Evolutionary conservation across 2,113 vertebrate genomes (phyloP).

Genomic region (Oncorhynchus nerka): DNA sequence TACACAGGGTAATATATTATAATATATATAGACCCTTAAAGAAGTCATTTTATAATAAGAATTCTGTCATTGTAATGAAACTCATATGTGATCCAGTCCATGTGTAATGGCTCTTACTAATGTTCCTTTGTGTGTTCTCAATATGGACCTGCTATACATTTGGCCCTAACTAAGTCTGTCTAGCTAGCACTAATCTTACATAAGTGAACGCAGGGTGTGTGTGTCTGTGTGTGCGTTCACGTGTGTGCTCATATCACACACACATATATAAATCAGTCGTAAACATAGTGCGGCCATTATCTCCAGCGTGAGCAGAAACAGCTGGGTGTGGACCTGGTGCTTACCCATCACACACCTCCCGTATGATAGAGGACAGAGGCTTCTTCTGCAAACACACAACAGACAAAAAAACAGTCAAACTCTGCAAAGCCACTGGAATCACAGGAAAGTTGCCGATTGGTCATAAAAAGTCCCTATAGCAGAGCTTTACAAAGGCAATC

Average conservation of each 20-base stretch:
- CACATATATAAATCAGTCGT: background rate
- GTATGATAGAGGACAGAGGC: constrained; percentile 91
- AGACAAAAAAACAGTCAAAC: background rate
- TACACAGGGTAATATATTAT: too few relatives aligned
- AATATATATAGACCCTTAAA: too few relatives aligned
- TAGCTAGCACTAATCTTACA: background rate
- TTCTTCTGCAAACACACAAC: constrained; percentile 83
- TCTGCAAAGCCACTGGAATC: background rate
- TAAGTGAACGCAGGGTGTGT: background rate
- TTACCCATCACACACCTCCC: constrained; percentile 98
- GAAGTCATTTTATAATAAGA: too few relatives aligned
- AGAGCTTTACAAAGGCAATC: background rate
- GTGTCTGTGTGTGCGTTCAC: background rate
- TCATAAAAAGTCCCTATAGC: background rate
- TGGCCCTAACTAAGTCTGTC: background rate
- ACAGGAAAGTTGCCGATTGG: background rate
- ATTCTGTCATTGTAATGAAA: too few relatives aligned
- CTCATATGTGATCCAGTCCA: too few relatives aligned
- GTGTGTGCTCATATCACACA: background rate
- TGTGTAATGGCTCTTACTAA: background rate
- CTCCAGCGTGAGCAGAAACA: background rate
- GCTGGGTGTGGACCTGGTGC: constrained; percentile 35
- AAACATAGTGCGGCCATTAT: too few relatives aligned
- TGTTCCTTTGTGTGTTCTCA: background rate
- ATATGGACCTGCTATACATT: background rate